Conservation (phyloP, 2,113 vertebrate species). For the Cisticola juncidis region DNA sequence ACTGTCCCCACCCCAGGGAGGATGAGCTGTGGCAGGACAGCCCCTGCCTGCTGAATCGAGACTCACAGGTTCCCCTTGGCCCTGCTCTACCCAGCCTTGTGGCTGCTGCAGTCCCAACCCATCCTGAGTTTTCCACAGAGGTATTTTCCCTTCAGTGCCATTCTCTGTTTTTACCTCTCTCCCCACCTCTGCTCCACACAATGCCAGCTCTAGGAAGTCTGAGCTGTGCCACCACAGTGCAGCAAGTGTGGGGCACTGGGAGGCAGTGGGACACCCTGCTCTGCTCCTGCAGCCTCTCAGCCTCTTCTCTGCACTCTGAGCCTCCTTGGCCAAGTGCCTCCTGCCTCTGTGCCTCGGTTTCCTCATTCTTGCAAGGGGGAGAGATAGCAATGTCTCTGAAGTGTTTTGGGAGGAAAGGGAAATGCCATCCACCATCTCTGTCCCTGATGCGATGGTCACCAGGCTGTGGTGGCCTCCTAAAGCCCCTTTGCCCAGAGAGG, state of each 20-base stretch:
- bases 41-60: neutral
- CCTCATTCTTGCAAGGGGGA: neutral
- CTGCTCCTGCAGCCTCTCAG: neutral
- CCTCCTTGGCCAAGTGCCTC: neutral
- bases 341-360: neutral
- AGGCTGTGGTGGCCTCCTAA: neutral
- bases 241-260: neutral
- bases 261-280: neutral
- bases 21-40: neutral
- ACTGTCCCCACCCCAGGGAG: neutral
- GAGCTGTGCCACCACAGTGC: neutral
- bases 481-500: neutral
- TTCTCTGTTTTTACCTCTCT: neutral
- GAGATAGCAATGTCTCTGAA: fast-evolving
- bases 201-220: neutral
- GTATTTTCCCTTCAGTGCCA: fast-evolving
- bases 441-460: neutral
- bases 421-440: fast-evolving
- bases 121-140: neutral
- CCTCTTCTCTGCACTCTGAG: neutral
- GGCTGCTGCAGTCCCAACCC: neutral
- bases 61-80: neutral
- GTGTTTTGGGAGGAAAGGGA: neutral
- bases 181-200: neutral
- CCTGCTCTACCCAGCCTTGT: neutral